Base-by-base conservation (phyloP, 2,888 invertebrate species). In the Sinhomidia bicolor region DNA sequence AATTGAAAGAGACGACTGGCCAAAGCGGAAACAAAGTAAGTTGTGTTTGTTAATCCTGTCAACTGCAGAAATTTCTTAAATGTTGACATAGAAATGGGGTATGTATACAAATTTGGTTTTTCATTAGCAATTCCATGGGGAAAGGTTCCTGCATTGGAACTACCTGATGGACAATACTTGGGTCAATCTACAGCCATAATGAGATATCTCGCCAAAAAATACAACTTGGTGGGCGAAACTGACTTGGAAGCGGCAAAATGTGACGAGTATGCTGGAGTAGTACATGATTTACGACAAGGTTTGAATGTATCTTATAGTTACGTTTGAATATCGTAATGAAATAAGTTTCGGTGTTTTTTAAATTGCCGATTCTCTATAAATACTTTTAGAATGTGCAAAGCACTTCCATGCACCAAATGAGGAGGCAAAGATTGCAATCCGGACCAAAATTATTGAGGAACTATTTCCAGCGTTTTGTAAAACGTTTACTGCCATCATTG, bases 1-100 rank as follows among this genome's bases (percentile, higher is more conserved):
- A 23, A 41, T 87, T 44, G 17, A 51, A 41, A 41, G 41, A 12
- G 80, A 68, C 32, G 60, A 87, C 17, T 87, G 86, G 81, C 81
- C 71, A 4, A n/a, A n/a, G 1, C 23, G 23, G 47, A 54, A 36
- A 80, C 23, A 26, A 36, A 60, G 74, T 74, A 74, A 44, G 74
- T 74, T n/a, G n/a, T n/a, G n/a, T n/a, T n/a, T n/a, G n/a, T n/a
- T n/a, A n/a, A n/a, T n/a, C n/a, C n/a, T n/a, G n/a, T n/a, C n/a
- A n/a, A n/a, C n/a, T n/a, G n/a, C n/a, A n/a, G n/a, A n/a, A n/a
- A n/a, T n/a, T n/a, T n/a, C n/a, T n/a, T n/a, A n/a, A n/a, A n/a
- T n/a, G n/a, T n/a, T n/a, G n/a, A n/a, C n/a, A n/a, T n/a, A n/a
- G n/a, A n/a, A n/a, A n/a, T n/a, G n/a, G n/a, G n/a, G n/a, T n/a